Base-by-base conservation (phyloP, 2,113 vertebrate genomes). In the Crypturellus undulatus region DNA sequence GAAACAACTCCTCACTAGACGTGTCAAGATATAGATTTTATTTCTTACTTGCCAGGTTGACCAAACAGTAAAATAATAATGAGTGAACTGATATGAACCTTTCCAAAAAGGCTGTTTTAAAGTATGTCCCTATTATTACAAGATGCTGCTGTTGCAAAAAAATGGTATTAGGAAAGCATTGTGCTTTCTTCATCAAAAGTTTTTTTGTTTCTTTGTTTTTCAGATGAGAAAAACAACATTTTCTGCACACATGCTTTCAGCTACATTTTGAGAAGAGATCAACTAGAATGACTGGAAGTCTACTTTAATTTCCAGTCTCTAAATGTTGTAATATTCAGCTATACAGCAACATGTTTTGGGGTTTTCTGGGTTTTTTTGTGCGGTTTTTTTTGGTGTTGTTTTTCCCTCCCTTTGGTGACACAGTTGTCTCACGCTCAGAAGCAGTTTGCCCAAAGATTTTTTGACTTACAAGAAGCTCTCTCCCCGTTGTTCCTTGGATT, bases 401-500 rank as follows among this genome's bases (percentile, higher is more conserved):
- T 10, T 18, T 18, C 54, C 30, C 54, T 18, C 30, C 28, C 54
- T 32, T 58, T 18, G 54, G 30, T 12, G 30, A 58, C 54, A 58
- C 28, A 32, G 54, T 32, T 58, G 54, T 58, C 28, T 58, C 54
- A 18, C 5, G 32, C 16, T 32, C 28, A 58, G 10, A 32, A 58
- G 30, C 6, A 26, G 59, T 1, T 49, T 32, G 28, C 51, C 54
- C n/a, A 2, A 2, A 67, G 43, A 17, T 52, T 17, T 15, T 62
- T 71, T 70, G 82, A 99, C 99, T 99, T 97, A 99, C 99, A 99
- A 86, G 99, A 99, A 38, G 99, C 99, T 96, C 98, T 96, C 79
- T 99, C 99, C 2, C 99, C 99, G 2, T 99, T 99, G 98, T 99
- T 99, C 22, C 99, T 98, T 45, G 98, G 98, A 76, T 99, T 99